Percentiles rank a stretch among this genome's conserved stretches.
phyloP scores from a whole-genome alignment of 2,888 invertebrate species.

The Adelphocoris suturalis region DNA sequence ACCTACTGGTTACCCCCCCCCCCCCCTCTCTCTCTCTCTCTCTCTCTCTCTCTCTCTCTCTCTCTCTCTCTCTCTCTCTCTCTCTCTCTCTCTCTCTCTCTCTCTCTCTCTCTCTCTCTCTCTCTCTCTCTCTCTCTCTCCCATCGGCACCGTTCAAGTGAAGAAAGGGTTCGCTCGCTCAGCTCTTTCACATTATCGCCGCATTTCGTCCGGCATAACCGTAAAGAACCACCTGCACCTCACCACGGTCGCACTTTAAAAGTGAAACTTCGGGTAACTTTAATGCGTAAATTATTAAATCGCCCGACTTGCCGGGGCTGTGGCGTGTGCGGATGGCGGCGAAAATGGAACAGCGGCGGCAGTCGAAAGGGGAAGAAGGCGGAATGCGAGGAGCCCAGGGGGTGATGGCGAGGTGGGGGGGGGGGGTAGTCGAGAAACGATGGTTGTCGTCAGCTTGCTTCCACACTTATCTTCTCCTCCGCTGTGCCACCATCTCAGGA shows the following conservation, averaged over 20 bases:
- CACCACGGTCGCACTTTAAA: not conserved
- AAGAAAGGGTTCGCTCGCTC: not conserved
- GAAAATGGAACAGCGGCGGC: not conserved
- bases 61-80: too few species aligned
- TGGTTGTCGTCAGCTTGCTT: constrained; percentile 45
- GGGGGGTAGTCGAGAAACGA: constrained; percentile 37
- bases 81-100: too few species aligned
- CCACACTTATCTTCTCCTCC: constrained; percentile 44
- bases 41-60: too few species aligned
- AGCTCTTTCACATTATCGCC: not conserved
- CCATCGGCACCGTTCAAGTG: too few species aligned
- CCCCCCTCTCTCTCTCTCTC: too few species aligned
- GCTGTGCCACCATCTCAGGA: not conserved
- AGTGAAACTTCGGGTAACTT: constrained; percentile 9
- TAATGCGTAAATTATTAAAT: constrained; percentile 52
- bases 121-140: too few species aligned
- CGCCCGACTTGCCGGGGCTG: not conserved
- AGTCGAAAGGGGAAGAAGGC: not conserved
- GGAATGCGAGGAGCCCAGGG: not conserved
- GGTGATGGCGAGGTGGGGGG: not conserved
- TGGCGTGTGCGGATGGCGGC: not conserved
- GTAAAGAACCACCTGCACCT: not conserved
- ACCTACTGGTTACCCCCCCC: too few species aligned
- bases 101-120: too few species aligned
- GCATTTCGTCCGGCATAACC: not conserved